phyloP scores from a whole-genome alignment of 2,888 invertebrate genomes.

The Criorhina ranunculi region DNA sequence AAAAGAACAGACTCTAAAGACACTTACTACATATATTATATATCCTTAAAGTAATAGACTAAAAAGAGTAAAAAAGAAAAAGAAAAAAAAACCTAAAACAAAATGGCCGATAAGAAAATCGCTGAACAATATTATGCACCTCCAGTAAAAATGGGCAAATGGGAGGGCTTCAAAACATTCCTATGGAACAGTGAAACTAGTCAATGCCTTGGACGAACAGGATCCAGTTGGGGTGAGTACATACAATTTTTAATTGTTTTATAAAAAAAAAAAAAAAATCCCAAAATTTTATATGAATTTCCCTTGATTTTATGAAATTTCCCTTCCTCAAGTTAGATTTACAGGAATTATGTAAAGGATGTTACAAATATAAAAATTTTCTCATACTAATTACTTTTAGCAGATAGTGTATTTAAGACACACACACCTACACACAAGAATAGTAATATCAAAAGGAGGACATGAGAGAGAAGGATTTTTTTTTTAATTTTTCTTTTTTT shows the following conservation, averaged over 20 bases:
- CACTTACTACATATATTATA: slow-evolving; percentile 73
- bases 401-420: not conserved
- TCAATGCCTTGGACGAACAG: slow-evolving; percentile 96
- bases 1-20: slow-evolving; percentile 61
- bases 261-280: slow-evolving; percentile 6
- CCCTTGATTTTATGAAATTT: slow-evolving; percentile 26
- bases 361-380: not conserved
- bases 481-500: slow-evolving; percentile 8
- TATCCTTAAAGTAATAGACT: slow-evolving; percentile 44
- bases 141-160: slow-evolving; percentile 92
- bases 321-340: slow-evolving; percentile 22
- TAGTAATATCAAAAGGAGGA: slow-evolving; percentile 13
- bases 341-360: slow-evolving; percentile 52
- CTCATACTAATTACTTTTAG: not conserved
- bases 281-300: slow-evolving; percentile 17
- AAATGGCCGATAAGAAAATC: slow-evolving; percentile 92
- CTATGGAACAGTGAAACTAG: slow-evolving; percentile 96
- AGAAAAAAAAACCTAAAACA: slow-evolving; percentile 73
- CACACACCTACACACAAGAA: not conserved
- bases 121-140: slow-evolving; percentile 91
- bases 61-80: slow-evolving; percentile 62
- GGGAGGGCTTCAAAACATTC: slow-evolving; percentile 94
- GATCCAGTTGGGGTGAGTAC: slow-evolving; percentile 97
- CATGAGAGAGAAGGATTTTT: slow-evolving; percentile 18
- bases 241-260: not conserved